Percentiles rank a stretch among this genome's conserved stretches.
Evolutionary conservation across 2,888 invertebrate genomes (phyloP).

Genomic region (Iphiclides podalirius): DNA sequence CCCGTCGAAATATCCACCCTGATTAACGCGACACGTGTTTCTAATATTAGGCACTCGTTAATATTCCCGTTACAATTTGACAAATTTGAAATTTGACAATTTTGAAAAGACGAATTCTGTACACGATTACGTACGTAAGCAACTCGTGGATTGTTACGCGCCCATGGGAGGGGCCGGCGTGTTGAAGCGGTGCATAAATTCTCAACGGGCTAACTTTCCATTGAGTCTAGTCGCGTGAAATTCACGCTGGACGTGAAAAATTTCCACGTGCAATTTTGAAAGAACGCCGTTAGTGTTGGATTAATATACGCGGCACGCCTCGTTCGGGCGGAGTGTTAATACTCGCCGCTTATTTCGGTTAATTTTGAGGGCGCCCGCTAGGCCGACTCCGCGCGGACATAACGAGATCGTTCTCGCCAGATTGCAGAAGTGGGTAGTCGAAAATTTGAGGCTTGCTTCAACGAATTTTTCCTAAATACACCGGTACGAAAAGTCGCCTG

Average conservation of each 20-base stretch:
- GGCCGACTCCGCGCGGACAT: too few relatives aligned
- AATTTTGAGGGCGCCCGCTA: conserved; percentile 28
- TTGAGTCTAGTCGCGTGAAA: neutral
- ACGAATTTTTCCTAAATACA: too few relatives aligned
- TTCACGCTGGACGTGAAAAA: conserved; percentile 1
- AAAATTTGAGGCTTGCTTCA: too few relatives aligned
- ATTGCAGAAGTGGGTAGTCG: neutral
- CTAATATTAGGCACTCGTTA: conserved; percentile 13
- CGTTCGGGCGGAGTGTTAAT: conserved; percentile 36
- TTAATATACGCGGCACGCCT: conserved; percentile 35
- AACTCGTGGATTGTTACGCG: too few relatives aligned
- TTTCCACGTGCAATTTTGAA: conserved; percentile 9
- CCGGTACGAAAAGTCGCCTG: too few relatives aligned
- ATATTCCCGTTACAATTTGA: neutral
- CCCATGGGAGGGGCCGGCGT: too few relatives aligned
- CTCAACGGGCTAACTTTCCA: neutral
- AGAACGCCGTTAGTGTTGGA: conserved; percentile 28
- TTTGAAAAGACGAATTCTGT: neutral
- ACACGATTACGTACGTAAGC: too few relatives aligned
- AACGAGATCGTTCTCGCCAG: conserved; percentile 7
- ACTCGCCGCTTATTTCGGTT: conserved; percentile 36
- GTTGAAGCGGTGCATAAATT: too few relatives aligned
- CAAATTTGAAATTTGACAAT: too few relatives aligned
- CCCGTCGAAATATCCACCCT: conserved; percentile 1
- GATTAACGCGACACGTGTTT: conserved; percentile 9